Percentiles rank a stretch among this genome's conserved stretches.
Conservation (phyloP, 1,140 invertebrate genomes). For the Heliconius hermathena region DNA sequence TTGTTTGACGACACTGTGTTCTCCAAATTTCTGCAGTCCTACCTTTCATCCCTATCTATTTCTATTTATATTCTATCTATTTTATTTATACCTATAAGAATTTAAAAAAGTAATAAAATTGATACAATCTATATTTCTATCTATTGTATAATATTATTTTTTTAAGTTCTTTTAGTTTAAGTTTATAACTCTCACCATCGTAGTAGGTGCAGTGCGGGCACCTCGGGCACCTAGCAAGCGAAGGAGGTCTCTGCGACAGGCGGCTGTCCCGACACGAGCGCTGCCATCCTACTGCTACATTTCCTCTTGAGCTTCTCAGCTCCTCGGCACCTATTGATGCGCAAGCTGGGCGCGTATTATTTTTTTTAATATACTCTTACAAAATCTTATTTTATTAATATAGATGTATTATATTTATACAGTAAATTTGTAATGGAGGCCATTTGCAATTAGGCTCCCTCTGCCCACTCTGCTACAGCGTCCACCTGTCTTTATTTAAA, state of each 20-base stretch:
- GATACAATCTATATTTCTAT: too few species aligned
- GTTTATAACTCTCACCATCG: constrained; percentile 54
- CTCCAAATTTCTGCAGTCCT: too few species aligned
- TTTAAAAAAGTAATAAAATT: too few species aligned
- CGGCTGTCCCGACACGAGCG: constrained; percentile 58
- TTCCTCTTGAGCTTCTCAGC: constrained; percentile 71
- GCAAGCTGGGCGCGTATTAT: constrained; percentile 55
- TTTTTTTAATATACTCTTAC: neutral
- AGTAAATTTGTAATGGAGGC: too few species aligned
- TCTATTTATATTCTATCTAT: too few species aligned
- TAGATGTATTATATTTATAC: neutral
- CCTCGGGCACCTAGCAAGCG: constrained; percentile 71
- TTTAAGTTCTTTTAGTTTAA: accelerated
- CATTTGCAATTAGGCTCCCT: too few species aligned
- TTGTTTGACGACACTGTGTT: too few species aligned
- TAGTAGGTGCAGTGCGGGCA: constrained; percentile 61
- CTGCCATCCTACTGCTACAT: constrained; percentile 65
- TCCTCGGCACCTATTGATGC: constrained; percentile 68
- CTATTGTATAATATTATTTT: too few species aligned
- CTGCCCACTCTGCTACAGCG: too few species aligned
- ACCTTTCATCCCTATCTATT: too few species aligned
- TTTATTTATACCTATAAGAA: too few species aligned
- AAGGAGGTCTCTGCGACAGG: constrained; percentile 68
- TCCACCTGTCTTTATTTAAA: too few species aligned
- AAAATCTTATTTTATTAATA: neutral